These are phyloP conservation scores for Sinelater perroti DNA, from an alignment of 2,888 invertebrate species.

Conservation along the genomic window DNA sequence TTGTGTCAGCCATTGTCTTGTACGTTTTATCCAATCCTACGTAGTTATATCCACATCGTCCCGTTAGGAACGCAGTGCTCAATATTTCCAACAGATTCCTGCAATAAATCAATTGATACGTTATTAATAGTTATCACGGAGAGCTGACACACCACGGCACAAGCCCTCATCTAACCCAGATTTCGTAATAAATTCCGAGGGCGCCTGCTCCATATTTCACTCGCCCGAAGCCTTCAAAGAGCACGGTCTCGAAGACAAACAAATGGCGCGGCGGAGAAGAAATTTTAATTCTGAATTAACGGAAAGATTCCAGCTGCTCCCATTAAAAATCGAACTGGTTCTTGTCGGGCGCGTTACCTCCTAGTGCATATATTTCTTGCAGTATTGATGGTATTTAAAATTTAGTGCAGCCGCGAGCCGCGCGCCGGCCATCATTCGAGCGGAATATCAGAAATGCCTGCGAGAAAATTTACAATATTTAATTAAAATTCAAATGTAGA, in stretches of 20 bases:
- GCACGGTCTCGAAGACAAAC: not conserved
- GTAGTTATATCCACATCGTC: no score
- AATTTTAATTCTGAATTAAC: not conserved
- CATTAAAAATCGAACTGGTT: not conserved
- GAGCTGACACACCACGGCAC: slow-evolving; percentile 9
- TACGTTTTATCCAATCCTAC: no score
- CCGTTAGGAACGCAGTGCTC: no score
- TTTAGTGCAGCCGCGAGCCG: slow-evolving; percentile 4
- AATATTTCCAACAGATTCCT: slow-evolving; percentile 16
- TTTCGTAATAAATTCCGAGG: not conserved
- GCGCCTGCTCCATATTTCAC: not conserved
- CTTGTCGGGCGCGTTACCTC: not conserved
- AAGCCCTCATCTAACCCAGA: not conserved
- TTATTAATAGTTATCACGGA: slow-evolving; percentile 6
- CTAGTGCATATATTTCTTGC: not conserved
- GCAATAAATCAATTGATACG: slow-evolving; percentile 17
- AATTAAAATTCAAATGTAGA: slow-evolving; percentile 30
- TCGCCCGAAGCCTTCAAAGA: not conserved
- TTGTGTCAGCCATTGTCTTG: no score
- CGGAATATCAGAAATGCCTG: slow-evolving; percentile 18
- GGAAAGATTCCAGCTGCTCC: not conserved
- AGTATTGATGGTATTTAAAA: slow-evolving; percentile 11
- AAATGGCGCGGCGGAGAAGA: not conserved
- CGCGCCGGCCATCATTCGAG: not conserved
- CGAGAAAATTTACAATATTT: slow-evolving; percentile 19